Percentiles rank a stretch among this genome's conserved stretches.
phyloP scores from a whole-genome alignment of 2,888 invertebrate species.

The Plagodis dolabraria region DNA sequence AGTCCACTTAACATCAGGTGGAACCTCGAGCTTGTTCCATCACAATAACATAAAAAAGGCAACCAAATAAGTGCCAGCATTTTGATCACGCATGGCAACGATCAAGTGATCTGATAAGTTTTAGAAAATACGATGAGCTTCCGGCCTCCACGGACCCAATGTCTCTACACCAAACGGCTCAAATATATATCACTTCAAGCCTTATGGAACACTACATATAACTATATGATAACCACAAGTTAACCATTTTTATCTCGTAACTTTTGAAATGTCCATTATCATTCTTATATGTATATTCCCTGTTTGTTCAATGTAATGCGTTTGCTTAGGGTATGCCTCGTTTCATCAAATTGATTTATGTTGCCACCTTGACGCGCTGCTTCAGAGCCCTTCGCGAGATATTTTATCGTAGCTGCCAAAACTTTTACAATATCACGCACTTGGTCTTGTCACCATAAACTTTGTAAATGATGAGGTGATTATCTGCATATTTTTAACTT shows the following conservation, averaged over 20 bases:
- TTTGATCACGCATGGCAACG: no score
- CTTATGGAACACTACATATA: no score
- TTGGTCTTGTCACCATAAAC: background rate
- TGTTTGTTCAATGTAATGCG: constrained; percentile 68
- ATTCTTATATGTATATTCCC: constrained; percentile 43
- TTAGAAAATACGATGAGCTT: no score
- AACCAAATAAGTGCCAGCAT: no score
- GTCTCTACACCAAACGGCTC: no score
- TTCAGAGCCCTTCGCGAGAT: constrained; percentile 30
- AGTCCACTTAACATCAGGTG: no score
- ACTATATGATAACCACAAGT: no score
- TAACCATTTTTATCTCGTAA: background rate
- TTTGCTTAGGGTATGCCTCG: constrained; percentile 64
- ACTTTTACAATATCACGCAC: constrained; percentile 12
- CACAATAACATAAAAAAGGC: no score
- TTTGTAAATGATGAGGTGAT: constrained; percentile 5
- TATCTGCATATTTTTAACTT: background rate
- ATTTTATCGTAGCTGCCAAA: constrained; percentile 5
- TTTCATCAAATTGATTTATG: constrained; percentile 68
- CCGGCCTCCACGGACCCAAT: no score
- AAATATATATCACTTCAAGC: no score
- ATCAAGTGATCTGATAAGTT: no score
- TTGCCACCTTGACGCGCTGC: constrained; percentile 43
- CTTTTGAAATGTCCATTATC: constrained; percentile 41
- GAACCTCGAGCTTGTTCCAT: no score